Conservation (phyloP, 2,797 vertebrate species). For the Anguilla obscura region DNA sequence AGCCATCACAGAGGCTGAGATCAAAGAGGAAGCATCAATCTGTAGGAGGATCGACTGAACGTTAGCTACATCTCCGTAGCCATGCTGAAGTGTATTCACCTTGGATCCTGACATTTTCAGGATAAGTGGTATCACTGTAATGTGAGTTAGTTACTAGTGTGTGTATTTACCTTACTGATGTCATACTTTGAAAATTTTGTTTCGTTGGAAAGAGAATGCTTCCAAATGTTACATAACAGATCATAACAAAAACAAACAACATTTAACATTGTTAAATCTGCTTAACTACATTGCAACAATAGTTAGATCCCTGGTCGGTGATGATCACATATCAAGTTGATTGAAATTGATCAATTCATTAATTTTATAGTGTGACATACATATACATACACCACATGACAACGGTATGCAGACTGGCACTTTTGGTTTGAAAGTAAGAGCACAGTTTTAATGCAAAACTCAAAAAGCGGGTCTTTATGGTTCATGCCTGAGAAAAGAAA, state of each 20-base stretch:
- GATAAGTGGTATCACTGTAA: neutral
- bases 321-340: neutral
- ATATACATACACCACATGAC: neutral
- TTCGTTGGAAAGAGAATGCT: neutral
- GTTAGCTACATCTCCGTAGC: neutral
- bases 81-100: neutral
- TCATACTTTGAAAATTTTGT: neutral
- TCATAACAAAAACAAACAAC: neutral
- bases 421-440: neutral
- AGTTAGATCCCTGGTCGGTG: neutral
- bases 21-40: constrained; percentile 86
- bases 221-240: neutral
- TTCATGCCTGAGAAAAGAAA: neutral
- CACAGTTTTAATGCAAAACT: neutral
- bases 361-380: neutral
- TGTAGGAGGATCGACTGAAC: constrained; percentile 51
- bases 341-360: neutral
- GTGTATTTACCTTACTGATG: neutral
- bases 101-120: neutral
- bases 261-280: neutral
- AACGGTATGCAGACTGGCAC: neutral
- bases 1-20: constrained; percentile 96
- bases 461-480: too few relatives aligned
- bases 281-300: neutral
- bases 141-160: neutral